Evolutionary conservation across 2,888 invertebrate genomes (phyloP), one percentile per base, ranked within the genome.

Genomic region (Drosophila incognita): DNA sequence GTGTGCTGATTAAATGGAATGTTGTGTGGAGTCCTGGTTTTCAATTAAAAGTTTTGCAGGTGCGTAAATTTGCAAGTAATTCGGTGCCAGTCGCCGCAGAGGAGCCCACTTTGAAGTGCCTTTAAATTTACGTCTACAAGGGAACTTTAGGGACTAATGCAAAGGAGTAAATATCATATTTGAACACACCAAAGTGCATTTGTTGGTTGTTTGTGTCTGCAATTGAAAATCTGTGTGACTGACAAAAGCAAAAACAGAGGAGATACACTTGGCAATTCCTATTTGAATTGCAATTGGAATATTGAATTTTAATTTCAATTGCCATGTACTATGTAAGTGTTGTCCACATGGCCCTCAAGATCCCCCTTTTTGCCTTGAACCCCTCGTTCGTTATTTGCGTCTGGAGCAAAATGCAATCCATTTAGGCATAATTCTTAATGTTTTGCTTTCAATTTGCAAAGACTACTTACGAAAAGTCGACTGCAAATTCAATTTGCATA

Each of bases 21-120:
- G 81, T 59, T 40, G 42, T 36, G 62, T 27, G 74, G 11, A 24
- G 27, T 46, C 31, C 73, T 83, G 82, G 82, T 85, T 91, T 89
- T 87, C 92, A 91, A 91, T 92, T 91, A 92, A 91, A 91, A 92
- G 91, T 92, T 90, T 90, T 87, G 69, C 64, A 84, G 79, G 80
- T 82, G 83, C 68, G 73, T 83, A 79, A 91, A 90, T 90, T 65
- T 53, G n/a, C 31, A 29, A 69, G 74, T 68, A 67, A 67, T 69
- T 52, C 36, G 57, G 21, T 48, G 31, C 8, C 13, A 13, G 46
- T 38, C 11, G 42, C 76, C 70, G 51, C 74, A 59, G 48, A 67
- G 64, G 59, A 71, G 67, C 72, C 69, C 65, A 69, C 66, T 87
- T 70, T 76, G 42, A 69, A 64, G 53, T 68, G 62, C 46, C 46